These are phyloP conservation scores for Pterocles orientalis DNA, from an alignment of 2,113 vertebrate species.

Conservation along the genomic window DNA sequence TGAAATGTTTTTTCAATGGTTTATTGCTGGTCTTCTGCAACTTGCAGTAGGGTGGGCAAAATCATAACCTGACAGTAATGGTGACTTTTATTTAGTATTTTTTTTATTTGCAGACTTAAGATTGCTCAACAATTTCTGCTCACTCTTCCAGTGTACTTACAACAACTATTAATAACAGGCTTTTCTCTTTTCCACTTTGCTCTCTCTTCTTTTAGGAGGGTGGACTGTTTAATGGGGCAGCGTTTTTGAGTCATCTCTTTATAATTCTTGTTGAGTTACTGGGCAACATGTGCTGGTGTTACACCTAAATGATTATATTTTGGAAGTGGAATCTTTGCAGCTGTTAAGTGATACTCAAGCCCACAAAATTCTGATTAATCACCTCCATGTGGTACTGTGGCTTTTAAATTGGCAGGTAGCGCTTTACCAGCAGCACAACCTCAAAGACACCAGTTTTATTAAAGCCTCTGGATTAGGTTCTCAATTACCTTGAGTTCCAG, in stretches of 20 bases:
- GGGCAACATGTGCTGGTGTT: background rate
- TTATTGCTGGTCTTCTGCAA: background rate
- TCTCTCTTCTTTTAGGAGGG: background rate
- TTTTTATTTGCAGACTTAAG: background rate
- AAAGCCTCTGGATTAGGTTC: background rate
- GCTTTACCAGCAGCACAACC: background rate
- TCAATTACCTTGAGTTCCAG: background rate
- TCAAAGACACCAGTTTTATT: background rate
- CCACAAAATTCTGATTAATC: background rate
- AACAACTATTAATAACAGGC: background rate
- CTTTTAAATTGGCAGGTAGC: background rate
- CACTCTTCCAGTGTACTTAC: background rate
- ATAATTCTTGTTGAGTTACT: background rate
- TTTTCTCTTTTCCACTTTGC: background rate
- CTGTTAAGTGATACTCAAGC: background rate
- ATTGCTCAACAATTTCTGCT: background rate
- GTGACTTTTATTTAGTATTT: background rate
- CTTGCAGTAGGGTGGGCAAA: background rate
- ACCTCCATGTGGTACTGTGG: background rate
- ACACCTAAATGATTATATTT: background rate
- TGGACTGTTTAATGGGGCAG: background rate
- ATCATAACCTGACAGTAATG: background rate
- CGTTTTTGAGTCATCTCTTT: background rate
- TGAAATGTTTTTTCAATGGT: background rate
- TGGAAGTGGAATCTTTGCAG: background rate